Evolutionary conservation across 2,113 vertebrate species (phyloP), one percentile per base, ranked within the genome.

Genomic region (Indicator maculatus): DNA sequence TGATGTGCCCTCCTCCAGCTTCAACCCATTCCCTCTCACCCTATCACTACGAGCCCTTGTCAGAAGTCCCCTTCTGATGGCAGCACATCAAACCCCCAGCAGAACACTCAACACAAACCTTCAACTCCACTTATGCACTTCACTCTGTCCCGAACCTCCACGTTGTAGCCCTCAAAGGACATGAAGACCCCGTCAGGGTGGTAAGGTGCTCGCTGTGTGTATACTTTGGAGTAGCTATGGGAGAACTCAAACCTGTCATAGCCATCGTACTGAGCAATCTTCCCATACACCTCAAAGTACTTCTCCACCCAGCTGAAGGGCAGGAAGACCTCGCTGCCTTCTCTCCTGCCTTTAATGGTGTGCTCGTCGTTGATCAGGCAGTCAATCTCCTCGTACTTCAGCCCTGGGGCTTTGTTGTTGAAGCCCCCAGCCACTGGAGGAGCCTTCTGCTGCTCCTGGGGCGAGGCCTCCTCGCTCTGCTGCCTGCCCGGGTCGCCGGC

Each of bases 131-230:
- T 99, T 89, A 99, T 99, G 92, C 99, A 99, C 96, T 99, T 99
- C 88, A 99, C 99, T 63, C 99, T 95, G 96, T 99, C 99, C 1
- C 99, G 98, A 41, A 99, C 99, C 94, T 99, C 99, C 58, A 99
- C 99, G 10, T 99, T 99, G 98, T 99, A 99, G 23, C 99, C 99
- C 96, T 99, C 99, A 28, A 99, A 99, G 30, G 99, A 99, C 99
- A 99, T 99, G 97, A 99, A 99, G 90, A 99, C 99, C 6, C 99
- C 99, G 2, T 98, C 97, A 14, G 99, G 99, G 82, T 98, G 98
- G 96, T 99, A 99, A 8, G 98, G 98, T 18, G 98, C 98, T 14
- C 99, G 97, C 96, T 99, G 99, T 2, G 98, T 87, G 72, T 99
- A 99, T 4, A 99, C 99, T 97, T 99, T 99, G 87, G 99, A 99